phyloP scores from a whole-genome alignment of 2,113 vertebrate species.

The Corythornis cristatus region DNA sequence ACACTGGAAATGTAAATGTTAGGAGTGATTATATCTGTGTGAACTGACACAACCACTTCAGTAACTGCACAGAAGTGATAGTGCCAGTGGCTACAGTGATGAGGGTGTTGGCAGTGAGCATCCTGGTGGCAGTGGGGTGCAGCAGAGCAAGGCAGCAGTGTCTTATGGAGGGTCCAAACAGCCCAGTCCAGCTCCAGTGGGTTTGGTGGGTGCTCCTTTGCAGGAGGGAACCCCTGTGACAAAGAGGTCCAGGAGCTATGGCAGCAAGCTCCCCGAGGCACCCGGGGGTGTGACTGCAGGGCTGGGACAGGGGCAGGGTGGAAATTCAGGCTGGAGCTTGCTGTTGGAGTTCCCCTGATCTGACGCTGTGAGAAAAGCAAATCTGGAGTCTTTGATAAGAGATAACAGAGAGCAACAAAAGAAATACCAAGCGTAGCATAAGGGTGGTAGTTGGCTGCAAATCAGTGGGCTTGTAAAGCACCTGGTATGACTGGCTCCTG shows the following conservation, averaged over 20 bases:
- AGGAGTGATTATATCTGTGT: neutral
- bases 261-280: neutral
- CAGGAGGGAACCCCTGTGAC: neutral
- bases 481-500: neutral
- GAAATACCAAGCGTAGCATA: neutral
- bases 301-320: neutral
- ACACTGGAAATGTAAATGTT: neutral
- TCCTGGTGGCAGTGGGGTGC: accelerated
- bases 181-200: neutral
- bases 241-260: accelerated
- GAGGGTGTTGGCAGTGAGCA: neutral
- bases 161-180: neutral
- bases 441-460: neutral
- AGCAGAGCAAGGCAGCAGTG: neutral
- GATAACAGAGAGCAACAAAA: neutral
- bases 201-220: neutral
- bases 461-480: neutral
- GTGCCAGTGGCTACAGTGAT: accelerated
- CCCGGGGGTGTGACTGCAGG: accelerated
- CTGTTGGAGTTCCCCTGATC: neutral
- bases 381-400: neutral
- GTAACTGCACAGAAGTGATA: neutral
- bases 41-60: neutral
- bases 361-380: neutral
- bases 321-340: neutral